A percentile compares a stretch with the other conserved stretches of the same genome.
Conservation (phyloP, 2,113 vertebrate species). For the Muntiacus reevesi region DNA sequence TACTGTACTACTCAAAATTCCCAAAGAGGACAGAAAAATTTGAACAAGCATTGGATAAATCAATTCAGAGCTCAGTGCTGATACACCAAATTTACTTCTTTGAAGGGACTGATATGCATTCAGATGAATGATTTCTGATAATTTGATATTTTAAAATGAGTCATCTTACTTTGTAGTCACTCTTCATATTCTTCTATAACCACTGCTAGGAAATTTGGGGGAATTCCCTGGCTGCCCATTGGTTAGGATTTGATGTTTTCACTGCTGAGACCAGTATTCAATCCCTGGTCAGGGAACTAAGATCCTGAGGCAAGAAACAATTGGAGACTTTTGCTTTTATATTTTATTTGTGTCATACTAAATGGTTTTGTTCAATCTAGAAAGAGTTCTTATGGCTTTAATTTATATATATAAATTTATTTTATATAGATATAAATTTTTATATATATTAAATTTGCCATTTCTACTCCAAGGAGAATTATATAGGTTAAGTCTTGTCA, state of each 20-base stretch:
- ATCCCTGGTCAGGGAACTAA: neutral
- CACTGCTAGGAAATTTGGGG: neutral
- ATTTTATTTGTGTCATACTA: neutral
- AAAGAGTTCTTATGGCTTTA: neutral
- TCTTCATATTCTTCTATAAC: neutral
- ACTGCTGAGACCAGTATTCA: neutral
- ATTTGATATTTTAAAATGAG: neutral
- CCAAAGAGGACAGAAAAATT: neutral
- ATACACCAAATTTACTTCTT: neutral
- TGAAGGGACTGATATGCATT: neutral
- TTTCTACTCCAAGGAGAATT: neutral
- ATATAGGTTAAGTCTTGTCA: neutral
- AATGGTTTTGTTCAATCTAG: neutral
- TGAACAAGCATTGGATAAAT: neutral
- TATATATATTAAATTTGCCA: neutral
- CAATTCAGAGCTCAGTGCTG: neutral
- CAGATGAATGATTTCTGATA: neutral
- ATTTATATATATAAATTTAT: neutral
- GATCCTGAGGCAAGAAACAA: neutral
- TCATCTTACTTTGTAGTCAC: neutral
- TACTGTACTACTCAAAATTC: neutral
- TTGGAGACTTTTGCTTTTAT: neutral
- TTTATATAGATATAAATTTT: neutral
- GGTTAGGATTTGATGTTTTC: neutral
- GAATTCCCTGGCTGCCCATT: neutral